Evolutionary conservation across 1,140 invertebrate genomes (phyloP).

Genomic region (Mylabris phalerata): DNA sequence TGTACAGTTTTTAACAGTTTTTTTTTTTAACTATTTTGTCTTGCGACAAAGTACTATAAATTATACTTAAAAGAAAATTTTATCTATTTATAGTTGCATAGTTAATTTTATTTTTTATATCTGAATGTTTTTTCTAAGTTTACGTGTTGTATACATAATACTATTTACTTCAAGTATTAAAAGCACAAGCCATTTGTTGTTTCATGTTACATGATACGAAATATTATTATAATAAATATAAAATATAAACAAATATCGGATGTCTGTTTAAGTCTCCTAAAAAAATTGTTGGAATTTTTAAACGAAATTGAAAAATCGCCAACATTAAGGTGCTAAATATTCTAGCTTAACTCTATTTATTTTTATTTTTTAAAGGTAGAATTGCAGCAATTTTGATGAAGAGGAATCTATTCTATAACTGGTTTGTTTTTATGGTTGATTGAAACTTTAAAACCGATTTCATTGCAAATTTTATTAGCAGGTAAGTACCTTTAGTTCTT

Average conservation of each 20-base stretch:
- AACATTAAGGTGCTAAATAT: too few relatives aligned
- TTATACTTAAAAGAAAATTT: slow-evolving; percentile 32
- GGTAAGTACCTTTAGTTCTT: too few relatives aligned
- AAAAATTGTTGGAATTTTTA: neutral
- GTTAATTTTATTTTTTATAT: slow-evolving; percentile 35
- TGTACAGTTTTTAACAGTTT: slow-evolving; percentile 21
- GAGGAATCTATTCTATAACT: too few relatives aligned
- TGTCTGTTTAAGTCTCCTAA: slow-evolving; percentile 20
- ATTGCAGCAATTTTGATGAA: too few relatives aligned
- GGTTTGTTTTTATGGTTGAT: too few relatives aligned
- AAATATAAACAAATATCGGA: slow-evolving; percentile 21
- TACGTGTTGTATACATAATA: slow-evolving; percentile 30
- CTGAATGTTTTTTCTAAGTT: slow-evolving; percentile 31
- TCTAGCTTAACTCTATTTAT: too few relatives aligned
- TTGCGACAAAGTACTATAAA: slow-evolving; percentile 25
- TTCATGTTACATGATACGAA: slow-evolving; percentile 34
- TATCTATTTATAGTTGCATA: slow-evolving; percentile 28
- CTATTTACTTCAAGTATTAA: slow-evolving; percentile 34
- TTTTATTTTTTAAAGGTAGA: too few relatives aligned
- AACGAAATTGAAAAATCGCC: too few relatives aligned
- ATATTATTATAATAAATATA: slow-evolving; percentile 28
- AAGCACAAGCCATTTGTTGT: slow-evolving; percentile 33
- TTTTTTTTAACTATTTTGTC: slow-evolving; percentile 27
- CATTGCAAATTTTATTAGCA: too few relatives aligned
- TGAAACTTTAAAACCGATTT: too few relatives aligned